Evolutionary conservation across 2,797 vertebrate species (phyloP).

Genomic region (Euphonia xanthogaster): DNA sequence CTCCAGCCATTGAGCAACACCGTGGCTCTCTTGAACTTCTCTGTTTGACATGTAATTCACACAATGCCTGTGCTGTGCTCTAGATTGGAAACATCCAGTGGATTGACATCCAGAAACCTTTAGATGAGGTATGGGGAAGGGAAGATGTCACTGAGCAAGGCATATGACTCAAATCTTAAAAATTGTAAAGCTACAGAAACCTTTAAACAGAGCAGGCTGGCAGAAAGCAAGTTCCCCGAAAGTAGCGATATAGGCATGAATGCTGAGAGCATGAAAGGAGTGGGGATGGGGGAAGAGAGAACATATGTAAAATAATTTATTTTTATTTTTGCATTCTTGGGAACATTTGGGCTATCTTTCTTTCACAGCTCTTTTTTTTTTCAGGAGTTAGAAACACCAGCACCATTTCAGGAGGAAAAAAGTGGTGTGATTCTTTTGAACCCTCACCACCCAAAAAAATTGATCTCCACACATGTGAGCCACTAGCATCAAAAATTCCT

Average conservation of each 20-base stretch:
- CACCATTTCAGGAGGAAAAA: neutral
- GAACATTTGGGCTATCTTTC: neutral
- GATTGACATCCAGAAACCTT: neutral
- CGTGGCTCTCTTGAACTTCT: neutral
- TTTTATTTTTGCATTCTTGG: neutral
- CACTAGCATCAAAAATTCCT: neutral
- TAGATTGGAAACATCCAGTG: neutral
- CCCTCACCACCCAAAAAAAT: neutral
- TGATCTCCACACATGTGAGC: neutral
- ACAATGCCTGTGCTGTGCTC: conserved; percentile 20
- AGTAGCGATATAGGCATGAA: neutral
- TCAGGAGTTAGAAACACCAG: neutral
- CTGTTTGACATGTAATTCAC: neutral
- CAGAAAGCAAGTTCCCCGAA: neutral
- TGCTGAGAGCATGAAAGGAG: neutral
- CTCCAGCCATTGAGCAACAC: neutral
- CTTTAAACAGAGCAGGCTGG: neutral
- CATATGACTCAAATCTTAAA: neutral
- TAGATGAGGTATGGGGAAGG: neutral
- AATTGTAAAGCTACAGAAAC: neutral
- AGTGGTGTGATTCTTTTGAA: neutral
- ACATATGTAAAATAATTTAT: neutral
- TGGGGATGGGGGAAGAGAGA: neutral
- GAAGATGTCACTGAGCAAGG: neutral
- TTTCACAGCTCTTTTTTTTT: neutral